These are phyloP conservation scores for Cynocephalus volans DNA, from an alignment of 2,113 vertebrate genomes.

Conservation along the genomic window DNA sequence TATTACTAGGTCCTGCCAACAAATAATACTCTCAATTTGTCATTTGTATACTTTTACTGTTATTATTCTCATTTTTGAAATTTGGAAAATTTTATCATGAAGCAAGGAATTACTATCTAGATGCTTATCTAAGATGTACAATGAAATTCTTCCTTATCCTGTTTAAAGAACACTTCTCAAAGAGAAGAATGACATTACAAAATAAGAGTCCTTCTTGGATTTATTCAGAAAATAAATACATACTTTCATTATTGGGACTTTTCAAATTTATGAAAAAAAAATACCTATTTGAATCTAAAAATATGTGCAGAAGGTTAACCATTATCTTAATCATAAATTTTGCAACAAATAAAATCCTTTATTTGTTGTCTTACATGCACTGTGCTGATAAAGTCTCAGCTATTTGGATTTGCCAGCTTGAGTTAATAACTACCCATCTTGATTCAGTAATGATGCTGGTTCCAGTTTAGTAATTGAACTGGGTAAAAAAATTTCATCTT, in stretches of 20 bases:
- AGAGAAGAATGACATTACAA: not conserved
- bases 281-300: slow-evolving; percentile 52
- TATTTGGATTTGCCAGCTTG: not conserved
- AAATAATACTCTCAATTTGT: not conserved
- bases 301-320: not conserved
- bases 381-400: not conserved
- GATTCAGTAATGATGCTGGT: slow-evolving; percentile 60
- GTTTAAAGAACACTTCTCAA: not conserved
- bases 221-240: slow-evolving; percentile 14
- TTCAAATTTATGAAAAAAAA: slow-evolving; percentile 67
- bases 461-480: slow-evolving; percentile 14
- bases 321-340: not conserved
- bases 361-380: not conserved
- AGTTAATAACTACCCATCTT: slow-evolving; percentile 32
- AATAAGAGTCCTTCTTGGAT: not conserved
- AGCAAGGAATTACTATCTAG: not conserved
- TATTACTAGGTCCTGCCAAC: slow-evolving; percentile 10
- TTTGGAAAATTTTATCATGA: not conserved
- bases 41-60: slow-evolving; percentile 52
- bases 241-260: slow-evolving; percentile 2
- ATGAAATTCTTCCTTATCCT: not conserved
- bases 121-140: accelerated
- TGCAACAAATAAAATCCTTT: not conserved
- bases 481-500: slow-evolving; percentile 73
- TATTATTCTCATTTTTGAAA: not conserved